Conservation (phyloP, 1,140 invertebrate genomes). For the Helicoverpa zea region DNA sequence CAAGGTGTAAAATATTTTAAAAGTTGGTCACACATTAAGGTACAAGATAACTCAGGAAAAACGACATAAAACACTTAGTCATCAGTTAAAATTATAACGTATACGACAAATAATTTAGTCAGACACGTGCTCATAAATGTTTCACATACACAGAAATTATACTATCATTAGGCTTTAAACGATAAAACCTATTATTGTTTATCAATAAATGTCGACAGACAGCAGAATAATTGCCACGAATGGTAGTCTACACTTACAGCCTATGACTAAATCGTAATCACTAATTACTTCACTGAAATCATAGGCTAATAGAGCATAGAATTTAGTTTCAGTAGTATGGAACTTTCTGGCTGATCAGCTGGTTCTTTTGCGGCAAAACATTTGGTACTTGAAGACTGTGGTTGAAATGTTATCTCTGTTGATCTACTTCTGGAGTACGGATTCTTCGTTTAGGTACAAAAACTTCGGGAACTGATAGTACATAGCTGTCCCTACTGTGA, state of each 20-base stretch:
- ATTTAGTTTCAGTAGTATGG: not conserved
- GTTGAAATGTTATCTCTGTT: not conserved
- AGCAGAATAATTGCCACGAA: not conserved
- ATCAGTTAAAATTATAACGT: not conserved
- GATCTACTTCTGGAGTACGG: too few species aligned
- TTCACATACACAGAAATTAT: not conserved
- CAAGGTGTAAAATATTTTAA: too few species aligned
- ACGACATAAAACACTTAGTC: too few species aligned
- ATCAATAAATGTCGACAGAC: conserved; percentile 8
- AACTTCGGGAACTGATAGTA: too few species aligned
- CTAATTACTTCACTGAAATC: not conserved
- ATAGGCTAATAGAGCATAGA: conserved; percentile 26
- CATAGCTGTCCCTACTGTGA: too few species aligned
- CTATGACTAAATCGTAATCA: conserved; percentile 6
- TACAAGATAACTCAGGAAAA: too few species aligned
- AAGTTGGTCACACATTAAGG: too few species aligned
- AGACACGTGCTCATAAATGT: not conserved
- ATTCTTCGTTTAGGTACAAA: too few species aligned
- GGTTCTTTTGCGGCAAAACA: not conserved
- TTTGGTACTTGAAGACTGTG: not conserved
- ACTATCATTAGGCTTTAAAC: not conserved
- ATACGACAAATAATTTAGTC: not conserved
- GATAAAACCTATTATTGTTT: conserved; percentile 30
- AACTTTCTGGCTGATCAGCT: conserved; percentile 18
- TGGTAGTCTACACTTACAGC: not conserved